Evolutionary conservation across 2,113 vertebrate genomes (phyloP).

Genomic region (Pelecanoides urinatrix): DNA sequence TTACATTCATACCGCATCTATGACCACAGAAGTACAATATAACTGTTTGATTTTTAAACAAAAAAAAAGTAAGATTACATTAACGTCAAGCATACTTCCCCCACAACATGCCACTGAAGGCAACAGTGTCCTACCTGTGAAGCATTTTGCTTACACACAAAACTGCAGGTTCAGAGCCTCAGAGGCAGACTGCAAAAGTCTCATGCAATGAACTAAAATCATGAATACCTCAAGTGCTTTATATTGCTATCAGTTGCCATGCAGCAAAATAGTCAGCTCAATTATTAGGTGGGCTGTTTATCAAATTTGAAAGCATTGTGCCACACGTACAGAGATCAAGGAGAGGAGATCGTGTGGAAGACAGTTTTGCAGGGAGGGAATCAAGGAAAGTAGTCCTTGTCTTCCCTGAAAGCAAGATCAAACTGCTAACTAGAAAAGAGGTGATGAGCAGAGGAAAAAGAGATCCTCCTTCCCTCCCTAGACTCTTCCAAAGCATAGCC

Average conservation of each 20-base stretch:
- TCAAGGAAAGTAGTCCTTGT: background rate
- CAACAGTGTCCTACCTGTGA: background rate
- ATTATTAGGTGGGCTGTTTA: background rate
- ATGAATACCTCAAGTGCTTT: background rate
- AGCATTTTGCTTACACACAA: background rate
- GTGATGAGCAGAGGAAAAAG: background rate
- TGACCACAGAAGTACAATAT: background rate
- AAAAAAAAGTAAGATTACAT: background rate
- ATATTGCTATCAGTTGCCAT: background rate
- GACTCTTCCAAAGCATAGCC: background rate
- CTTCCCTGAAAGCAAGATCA: background rate
- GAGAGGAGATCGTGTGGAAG: background rate
- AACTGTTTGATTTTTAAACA: background rate
- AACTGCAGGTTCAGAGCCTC: background rate
- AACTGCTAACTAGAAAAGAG: background rate
- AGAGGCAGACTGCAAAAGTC: background rate
- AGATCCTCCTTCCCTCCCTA: background rate
- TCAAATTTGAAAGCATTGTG: background rate
- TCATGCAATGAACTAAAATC: background rate
- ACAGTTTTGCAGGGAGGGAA: background rate
- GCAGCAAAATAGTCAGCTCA: background rate
- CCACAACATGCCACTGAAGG: background rate
- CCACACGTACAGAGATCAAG: background rate
- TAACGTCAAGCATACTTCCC: background rate
- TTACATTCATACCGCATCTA: background rate